Evolutionary conservation across 2,888 invertebrate genomes (phyloP), one percentile per base, ranked within the genome.

Genomic region (Abrostola triplasia): DNA sequence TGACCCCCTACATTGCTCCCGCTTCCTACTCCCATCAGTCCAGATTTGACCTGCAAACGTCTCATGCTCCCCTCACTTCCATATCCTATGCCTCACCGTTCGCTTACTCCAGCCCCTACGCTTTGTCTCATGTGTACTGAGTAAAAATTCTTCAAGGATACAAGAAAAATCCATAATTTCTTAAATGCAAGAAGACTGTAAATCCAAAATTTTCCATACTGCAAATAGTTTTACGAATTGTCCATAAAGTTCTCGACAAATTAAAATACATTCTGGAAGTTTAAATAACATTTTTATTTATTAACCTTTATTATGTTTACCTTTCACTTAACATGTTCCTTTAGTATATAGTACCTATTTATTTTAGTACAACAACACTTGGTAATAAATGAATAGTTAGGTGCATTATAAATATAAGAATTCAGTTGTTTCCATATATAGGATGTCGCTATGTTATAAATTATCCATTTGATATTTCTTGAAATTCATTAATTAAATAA

Each of bases 1-100:
- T 84, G 40, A 73, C 78, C 55, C 60, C 88, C 5, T 84, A 84
- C 75, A 54, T 86, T 11, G 84, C 87, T 10, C 87, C 90, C 13
- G 70, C 87, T n/a, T 73, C 89, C 1, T 37, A 64, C 80, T 48
- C 85, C 85, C 57, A 54, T 10, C 50, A 47, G 44, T 61, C 42
- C 70, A 75, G 69, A 71, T 74, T 48, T 58, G 77, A 36, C 68
- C 67, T 41, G 77, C 67, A 57, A 8, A 44, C 44, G 12, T 12
- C 44, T 13, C 13, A 47, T 9, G 9, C 12, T 8, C 44, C 44
- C 9, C 24, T 24, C 24, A 9, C 44, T 5, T 13, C 44, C 4
- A 24, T 47, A 8, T 36, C 63, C 44, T 73, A 41, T 49, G 6
- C 64, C 6, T 65, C 73, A 6, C 78, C 79, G 10, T 47, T 47